Base-by-base conservation (phyloP, 2,888 invertebrate genomes). In the Nomada fabriciana region DNA sequence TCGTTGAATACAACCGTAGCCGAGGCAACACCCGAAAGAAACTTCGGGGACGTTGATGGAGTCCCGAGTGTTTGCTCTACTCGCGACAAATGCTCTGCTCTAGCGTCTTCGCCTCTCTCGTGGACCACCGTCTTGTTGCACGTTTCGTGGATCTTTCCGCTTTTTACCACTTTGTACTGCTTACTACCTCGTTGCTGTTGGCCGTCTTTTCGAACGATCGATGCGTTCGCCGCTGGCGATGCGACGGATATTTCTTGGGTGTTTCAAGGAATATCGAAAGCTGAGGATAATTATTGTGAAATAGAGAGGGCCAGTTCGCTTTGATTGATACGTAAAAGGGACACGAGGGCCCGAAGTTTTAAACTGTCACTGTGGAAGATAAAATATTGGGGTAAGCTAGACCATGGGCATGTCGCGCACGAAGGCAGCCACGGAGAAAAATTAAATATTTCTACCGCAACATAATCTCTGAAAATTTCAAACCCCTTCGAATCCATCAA, bases 41-140 rank as follows among this genome's bases (percentile, higher is more conserved):
- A 93, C 91, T 86, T 82, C 89, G 64, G 80, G 83, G 93, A 93
- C 93, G 89, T 93, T 93, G 93, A 93, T 92, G 88, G 92, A 92
- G 92, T 90, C 87, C 80, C 87, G 78, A 80, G 89, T 89, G 89
- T 89, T 90, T 89, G 89, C 87, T 86, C 85, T 86, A 83, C 88
- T 82, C 76, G 80, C 89, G 90, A 93, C 91, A 93, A 93, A 92
- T 92, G 91, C 88, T 82, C 76, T 80, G 75, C 53, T 90, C 89
- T 91, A 89, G 89, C 89, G 88, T 82, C 81, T 79, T 76, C 71
- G 65, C 53, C 64, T 69, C 55, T 76, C 69, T 67, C 60, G 63
- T 60, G 63, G 61, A 42, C 47, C 74, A 50, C 47, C 36, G 83
- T 80, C 74, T 76, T 67, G 25, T 70, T 70, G 59, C 36, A 60